Evolutionary conservation across 2,797 vertebrate genomes (phyloP).

Genomic region (Scleropages formosus): DNA sequence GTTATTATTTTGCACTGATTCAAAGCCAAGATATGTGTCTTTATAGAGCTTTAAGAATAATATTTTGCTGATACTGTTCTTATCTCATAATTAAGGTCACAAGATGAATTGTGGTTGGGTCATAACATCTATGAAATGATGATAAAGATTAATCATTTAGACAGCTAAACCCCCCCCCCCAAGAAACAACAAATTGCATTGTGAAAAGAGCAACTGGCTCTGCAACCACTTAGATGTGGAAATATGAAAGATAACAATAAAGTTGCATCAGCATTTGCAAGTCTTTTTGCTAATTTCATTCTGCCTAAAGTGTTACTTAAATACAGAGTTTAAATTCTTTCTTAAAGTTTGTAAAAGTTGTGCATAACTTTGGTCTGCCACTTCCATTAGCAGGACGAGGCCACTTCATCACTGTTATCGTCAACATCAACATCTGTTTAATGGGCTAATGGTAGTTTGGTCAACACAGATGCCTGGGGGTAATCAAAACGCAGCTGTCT

Average conservation of each 20-base stretch:
- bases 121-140: constrained; percentile 53
- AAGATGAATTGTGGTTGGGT: constrained; percentile 55
- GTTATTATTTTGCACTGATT: too few species aligned
- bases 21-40: constrained; percentile 28
- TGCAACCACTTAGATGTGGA: neutral
- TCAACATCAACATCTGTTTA: too few species aligned
- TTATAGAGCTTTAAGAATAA: constrained; percentile 49
- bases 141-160: constrained; percentile 63
- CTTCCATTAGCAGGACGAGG: too few species aligned
- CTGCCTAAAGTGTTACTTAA: neutral
- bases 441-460: too few species aligned
- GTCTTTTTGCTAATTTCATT: neutral
- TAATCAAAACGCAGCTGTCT: neutral
- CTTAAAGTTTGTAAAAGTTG: too few species aligned
- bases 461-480: neutral
- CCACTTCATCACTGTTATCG: too few species aligned
- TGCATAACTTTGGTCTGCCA: too few species aligned
- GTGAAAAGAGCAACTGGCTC: neutral
- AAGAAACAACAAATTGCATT: neutral
- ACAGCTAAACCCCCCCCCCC: constrained; percentile 55
- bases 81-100: constrained; percentile 63
- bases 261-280: neutral
- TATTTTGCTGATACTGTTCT: constrained; percentile 53
- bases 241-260: neutral
- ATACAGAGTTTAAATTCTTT: too few species aligned